phyloP scores from a whole-genome alignment of 2,113 vertebrate species.

The Lasiurus cinereus region DNA sequence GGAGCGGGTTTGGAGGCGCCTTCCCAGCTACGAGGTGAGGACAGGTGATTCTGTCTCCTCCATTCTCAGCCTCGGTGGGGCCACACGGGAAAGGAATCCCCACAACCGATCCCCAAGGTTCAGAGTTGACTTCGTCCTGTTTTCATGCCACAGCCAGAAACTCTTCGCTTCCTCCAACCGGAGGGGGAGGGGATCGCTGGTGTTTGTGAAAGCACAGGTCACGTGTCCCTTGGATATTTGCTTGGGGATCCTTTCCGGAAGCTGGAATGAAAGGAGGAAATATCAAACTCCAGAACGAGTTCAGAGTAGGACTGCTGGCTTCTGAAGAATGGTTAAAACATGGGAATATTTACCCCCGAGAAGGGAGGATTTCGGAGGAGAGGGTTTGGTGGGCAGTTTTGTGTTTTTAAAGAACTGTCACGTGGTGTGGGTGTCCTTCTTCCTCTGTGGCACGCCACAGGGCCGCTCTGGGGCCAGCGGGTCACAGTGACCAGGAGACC shows the following conservation, averaged over 20 bases:
- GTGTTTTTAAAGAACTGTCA: neutral
- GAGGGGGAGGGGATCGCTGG: neutral
- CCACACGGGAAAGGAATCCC: neutral
- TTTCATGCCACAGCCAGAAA: neutral
- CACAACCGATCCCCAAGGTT: neutral
- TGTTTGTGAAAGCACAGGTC: neutral
- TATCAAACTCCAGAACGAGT: neutral
- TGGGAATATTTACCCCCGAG: neutral
- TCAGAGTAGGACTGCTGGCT: neutral
- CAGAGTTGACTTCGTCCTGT: neutral
- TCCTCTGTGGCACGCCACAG: neutral
- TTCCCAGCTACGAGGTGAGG: neutral
- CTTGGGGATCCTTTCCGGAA: conserved; percentile 1
- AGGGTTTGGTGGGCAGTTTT: neutral
- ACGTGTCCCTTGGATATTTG: conserved; percentile 10
- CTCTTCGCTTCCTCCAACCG: neutral
- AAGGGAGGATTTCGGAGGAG: neutral
- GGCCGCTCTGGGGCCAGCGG: neutral
- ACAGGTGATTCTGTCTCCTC: neutral
- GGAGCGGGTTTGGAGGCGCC: neutral
- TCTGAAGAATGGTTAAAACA: neutral
- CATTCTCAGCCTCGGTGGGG: neutral
- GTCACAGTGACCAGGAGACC: neutral
- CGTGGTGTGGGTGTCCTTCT: neutral
- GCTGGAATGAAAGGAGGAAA: neutral